Base-by-base conservation (phyloP, 2,113 vertebrate genomes). In the Ranitomeya imitator region DNA sequence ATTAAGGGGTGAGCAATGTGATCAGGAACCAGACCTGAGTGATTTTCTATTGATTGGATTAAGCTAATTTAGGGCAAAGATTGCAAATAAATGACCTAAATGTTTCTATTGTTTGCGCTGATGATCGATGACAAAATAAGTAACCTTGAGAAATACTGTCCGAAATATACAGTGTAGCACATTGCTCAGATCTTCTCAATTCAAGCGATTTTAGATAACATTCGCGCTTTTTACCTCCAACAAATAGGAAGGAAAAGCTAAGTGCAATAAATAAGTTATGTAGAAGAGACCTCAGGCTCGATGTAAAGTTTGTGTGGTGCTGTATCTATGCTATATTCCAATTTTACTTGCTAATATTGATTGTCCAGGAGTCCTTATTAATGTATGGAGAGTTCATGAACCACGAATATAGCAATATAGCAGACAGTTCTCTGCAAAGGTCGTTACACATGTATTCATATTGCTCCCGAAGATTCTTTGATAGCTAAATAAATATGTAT, bases 1-100 rank as follows among this genome's bases (percentile, higher is more conserved):
- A 88, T 88, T 85, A 88, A 69, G 73, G 61, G 87, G 82, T 84
- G 87, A 85, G 67, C 73, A 85, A 85, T 88, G 82, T 73, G 81
- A 85, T 77, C 73, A 79, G 82, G 61, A 79, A 85, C 73, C 26
- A 60, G 69, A 65, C 69, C 80, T 5, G 21, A 88, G 80, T 78
- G 87, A 88, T 76, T 88, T 88, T 69, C 76, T 84, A 88, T 88
- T 65, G 87, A 88, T 84, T n/a, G 31, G 55, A 59, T 77, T 45
- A 76, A 78, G 80, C 87, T 88, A 84, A 65, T 83, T 77, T 83
- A 76, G 79, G 80, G 79, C 69, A 88, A 88, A 83, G 87, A 88
- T 88, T 65, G 13, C 87, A 83, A 83, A 78, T 83, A 78, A 85
- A 88, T 76, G 69, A 61, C 45, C 86, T 65, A 60, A 83, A 76